Conservation (phyloP, 2,888 invertebrate species). For the Ennomos erosarius region DNA sequence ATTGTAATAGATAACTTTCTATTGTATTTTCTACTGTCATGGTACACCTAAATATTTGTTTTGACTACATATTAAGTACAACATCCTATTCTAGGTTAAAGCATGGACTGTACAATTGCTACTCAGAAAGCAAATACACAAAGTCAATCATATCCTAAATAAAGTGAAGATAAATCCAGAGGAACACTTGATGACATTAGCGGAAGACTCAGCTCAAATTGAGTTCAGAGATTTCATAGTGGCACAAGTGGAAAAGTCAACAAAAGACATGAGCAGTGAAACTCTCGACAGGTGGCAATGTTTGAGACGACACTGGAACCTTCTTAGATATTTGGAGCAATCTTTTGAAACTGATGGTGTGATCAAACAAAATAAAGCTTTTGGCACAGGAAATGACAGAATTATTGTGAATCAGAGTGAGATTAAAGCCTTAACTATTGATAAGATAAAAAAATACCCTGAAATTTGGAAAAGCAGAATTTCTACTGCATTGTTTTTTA, state of each 20-base stretch:
- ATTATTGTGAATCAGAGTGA: constrained; percentile 79
- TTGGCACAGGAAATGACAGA: constrained; percentile 70
- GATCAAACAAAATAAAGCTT: constrained; percentile 81
- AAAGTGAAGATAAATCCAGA: constrained; percentile 86
- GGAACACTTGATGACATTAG: constrained; percentile 84
- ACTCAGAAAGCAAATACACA: constrained; percentile 86
- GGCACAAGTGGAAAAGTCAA: constrained; percentile 85
- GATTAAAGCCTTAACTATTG: constrained; percentile 78
- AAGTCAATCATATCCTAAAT: constrained; percentile 86
- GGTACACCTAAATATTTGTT: too few relatives aligned
- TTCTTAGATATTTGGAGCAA: constrained; percentile 73
- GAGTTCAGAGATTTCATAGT: constrained; percentile 88
- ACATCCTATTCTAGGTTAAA: constrained; percentile 75
- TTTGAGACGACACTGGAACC: constrained; percentile 76
- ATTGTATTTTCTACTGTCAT: too few relatives aligned
- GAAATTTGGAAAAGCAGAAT: constrained; percentile 83
- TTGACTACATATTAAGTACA: too few relatives aligned
- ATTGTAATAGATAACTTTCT: too few relatives aligned
- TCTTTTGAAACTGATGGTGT: constrained; percentile 79
- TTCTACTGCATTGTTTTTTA: constrained; percentile 85
- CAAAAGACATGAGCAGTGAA: constrained; percentile 67
- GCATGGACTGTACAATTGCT: constrained; percentile 87
- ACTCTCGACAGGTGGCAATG: constrained; percentile 63
- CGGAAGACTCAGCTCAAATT: constrained; percentile 84
- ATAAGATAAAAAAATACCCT: constrained; percentile 74